Evolutionary conservation across 2,113 vertebrate species (phyloP), one percentile per base, ranked within the genome.

Genomic region (Hymenochirus boettgeri): DNA sequence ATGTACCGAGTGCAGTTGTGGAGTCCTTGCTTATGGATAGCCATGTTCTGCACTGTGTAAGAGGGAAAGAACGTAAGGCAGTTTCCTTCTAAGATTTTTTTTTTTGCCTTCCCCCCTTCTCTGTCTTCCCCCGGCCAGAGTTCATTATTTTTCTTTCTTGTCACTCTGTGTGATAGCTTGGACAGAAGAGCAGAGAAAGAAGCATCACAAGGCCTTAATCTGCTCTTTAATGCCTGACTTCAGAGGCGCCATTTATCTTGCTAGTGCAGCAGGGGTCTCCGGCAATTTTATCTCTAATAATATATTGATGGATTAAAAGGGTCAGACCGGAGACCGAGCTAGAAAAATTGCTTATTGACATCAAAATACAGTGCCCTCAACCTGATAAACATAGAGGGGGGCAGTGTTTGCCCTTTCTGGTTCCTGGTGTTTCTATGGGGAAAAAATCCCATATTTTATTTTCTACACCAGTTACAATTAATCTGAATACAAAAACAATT

Each of bases 321-420:
- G 96, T 98, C 96, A 97, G 95, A 92, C 93, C 93, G 93, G 92
- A 97, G 95, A 99, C 90, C 90, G 90, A 95, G 92, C 94, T 97
- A 91, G 96, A 99, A 98, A 99, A 99, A 99, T 99, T 99, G 96
- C 96, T 99, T 98, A 99, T 99, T 99, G 96, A 99, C 95, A 98
- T 99, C 95, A 99, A 98, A 99, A 99, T 99, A 99, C 96, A 97
- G 95, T 96, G 93, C 91, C 94, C 90, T 94, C 92, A 93, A 96
- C 92, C 96, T 95, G 94, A 98, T 99, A 99, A 99, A 98, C 95
- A 97, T 94, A 94, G 93, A 95, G 91, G 84, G 89, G 84, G 89
- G 89, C 84, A 56, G 47, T 67, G 65, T 67, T 59, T 59, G 65
- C 60, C 65, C 65, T 67, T 67, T 67, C 55, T 67, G 55, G 56